Evolutionary conservation across 2,888 invertebrate species (phyloP).

Genomic region (Slavum lentiscoides): DNA sequence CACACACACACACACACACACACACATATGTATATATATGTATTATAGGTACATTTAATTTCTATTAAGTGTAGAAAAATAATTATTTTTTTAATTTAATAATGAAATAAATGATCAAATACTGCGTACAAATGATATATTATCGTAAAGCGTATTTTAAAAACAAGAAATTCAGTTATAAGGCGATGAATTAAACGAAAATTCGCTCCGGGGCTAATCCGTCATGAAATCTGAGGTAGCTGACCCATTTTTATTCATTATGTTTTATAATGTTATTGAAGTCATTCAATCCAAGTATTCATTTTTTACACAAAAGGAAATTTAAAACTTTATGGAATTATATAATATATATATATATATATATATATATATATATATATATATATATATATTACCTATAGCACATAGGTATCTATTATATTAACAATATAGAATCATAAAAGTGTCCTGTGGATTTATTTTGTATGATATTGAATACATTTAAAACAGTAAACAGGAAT

Average conservation of each 20-base stretch:
- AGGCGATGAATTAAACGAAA: constrained; percentile 16
- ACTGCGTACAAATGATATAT: no score
- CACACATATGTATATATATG: no score
- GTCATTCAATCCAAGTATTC: constrained; percentile 1
- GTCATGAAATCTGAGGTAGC: background rate
- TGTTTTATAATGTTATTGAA: constrained; percentile 1
- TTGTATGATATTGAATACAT: background rate
- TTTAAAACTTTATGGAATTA: background rate
- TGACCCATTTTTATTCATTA: constrained; percentile 20
- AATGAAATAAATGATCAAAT: no score
- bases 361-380: no score
- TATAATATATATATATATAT: no score
- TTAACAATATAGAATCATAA: constrained; percentile 7
- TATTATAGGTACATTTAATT: no score
- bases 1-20: no score
- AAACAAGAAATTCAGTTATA: background rate
- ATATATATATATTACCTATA: background rate
- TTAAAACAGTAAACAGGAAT: background rate
- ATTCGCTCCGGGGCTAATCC: constrained; percentile 4
- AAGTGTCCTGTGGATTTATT: constrained; percentile 42
- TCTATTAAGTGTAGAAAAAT: no score
- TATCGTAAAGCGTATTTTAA: background rate
- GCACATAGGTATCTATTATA: background rate
- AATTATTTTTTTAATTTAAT: no score
- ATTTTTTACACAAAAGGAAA: constrained; percentile 40